Evolutionary conservation across 2,113 vertebrate genomes (phyloP).

Genomic region (Cavia aperea): DNA sequence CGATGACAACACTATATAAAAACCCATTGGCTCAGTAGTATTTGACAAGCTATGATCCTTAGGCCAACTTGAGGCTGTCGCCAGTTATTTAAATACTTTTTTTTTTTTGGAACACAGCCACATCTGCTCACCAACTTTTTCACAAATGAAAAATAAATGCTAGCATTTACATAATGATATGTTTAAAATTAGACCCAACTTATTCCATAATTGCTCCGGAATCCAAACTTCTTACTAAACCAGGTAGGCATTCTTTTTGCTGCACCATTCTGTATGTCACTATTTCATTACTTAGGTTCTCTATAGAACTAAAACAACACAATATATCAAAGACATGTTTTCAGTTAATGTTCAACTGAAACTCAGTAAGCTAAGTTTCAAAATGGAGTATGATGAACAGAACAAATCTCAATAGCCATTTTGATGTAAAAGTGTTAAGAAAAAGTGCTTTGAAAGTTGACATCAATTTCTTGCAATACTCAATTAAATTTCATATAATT

Average conservation of each 20-base stretch:
- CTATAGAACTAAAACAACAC: neutral
- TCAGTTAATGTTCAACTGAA: neutral
- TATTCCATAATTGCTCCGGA: neutral
- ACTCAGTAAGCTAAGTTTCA: neutral
- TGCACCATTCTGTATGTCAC: neutral
- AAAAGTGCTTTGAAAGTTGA: neutral
- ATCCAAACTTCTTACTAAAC: neutral
- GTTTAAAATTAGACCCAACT: neutral
- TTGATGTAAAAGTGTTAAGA: neutral
- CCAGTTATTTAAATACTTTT: neutral
- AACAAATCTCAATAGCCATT: neutral
- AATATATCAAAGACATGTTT: neutral
- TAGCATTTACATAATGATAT: neutral
- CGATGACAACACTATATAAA: neutral
- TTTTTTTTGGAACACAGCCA: neutral
- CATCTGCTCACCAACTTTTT: neutral
- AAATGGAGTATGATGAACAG: neutral
- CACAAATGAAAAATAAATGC: neutral
- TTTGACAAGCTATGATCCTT: neutral
- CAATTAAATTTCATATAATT: neutral
- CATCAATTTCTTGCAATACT: neutral
- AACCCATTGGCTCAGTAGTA: neutral
- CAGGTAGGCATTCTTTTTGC: neutral
- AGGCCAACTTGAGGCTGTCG: neutral
- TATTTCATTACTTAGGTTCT: neutral